Base-by-base conservation (phyloP, 2,888 invertebrate species). In the Zelleria hepariella region DNA sequence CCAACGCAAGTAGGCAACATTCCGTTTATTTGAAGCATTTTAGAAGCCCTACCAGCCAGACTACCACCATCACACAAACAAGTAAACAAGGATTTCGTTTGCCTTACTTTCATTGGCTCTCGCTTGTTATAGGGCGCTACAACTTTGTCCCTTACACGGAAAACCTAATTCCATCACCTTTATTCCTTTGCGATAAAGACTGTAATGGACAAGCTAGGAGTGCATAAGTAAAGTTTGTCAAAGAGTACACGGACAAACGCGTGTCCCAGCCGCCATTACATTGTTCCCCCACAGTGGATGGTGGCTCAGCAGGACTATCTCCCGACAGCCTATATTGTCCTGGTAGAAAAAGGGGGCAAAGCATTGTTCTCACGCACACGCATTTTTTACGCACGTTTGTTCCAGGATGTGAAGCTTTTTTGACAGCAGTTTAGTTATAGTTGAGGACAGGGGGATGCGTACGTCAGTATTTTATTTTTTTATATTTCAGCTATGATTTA, bases 351-450 rank as follows among this genome's bases (percentile, higher is more conserved):
- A 88, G 89, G 88, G 89, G 87, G 87, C 89, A 89, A 80, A 78
- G 85, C 86, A 90, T 90, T 90, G 90, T 90, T 89, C 85, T 85
- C 83, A 90, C 89, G 86, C 87, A 89, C 87, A 89, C 89, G 87
- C 87, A 86, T 83, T 84, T 82, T 82, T 68, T 66, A 65, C 65
- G 68, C 64, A 65, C 59, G 27, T 57, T 60, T 8, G 27, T 47
- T 6, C 21, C 26, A n/a, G 18, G n/a, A 26, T 55, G 55, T 27
- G 6, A 8, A n/a, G 20, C 27, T 55, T 18, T 6, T 25, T 27
- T 26, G 55, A 21, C 32, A 4, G 15, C 15, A 42, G 51, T 51
- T 51, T 51, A 5, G 51, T 7, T 10, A 21, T 51, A 51, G 4
- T 51, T 51, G 3, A 15, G 51, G 23, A 8, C 27, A 8, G 7